Conservation (phyloP, 1,140 invertebrate genomes). For the Magallana ariakensis region DNA sequence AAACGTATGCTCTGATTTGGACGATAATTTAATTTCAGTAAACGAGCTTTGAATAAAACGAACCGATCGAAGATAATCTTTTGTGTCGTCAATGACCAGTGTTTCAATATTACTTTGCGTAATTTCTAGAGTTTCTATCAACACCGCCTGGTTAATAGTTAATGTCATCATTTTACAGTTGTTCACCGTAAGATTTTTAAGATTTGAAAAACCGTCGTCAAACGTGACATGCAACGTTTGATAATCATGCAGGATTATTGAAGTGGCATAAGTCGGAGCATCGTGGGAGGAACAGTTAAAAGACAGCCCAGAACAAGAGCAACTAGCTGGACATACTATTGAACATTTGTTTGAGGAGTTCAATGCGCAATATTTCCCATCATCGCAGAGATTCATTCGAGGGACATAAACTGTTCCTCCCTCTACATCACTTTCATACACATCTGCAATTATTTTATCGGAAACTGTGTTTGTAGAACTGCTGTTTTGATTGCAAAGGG, state of each 20-base stretch:
- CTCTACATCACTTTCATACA: background rate
- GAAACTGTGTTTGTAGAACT: background rate
- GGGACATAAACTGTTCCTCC: background rate
- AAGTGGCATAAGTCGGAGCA: background rate
- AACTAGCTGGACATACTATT: background rate
- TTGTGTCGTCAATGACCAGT: background rate
- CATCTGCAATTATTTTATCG: background rate
- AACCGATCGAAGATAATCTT: background rate
- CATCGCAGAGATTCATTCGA: background rate
- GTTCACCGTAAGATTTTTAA: background rate
- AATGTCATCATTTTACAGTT: background rate
- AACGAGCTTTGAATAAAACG: background rate
- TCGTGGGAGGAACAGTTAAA: background rate
- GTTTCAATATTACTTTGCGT: background rate
- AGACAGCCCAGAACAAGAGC: background rate
- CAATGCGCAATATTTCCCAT: background rate
- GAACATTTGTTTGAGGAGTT: background rate
- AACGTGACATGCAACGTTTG: background rate
- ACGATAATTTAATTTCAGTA: background rate
- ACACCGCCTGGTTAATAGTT: background rate
- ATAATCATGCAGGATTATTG: background rate
- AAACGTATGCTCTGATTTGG: background rate
- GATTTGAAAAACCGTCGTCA: background rate
- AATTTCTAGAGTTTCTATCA: background rate
- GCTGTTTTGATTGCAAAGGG: background rate